Percentiles rank a stretch among this genome's conserved stretches.
Conservation (phyloP, 2,888 invertebrate genomes). For the Lingula anatina region DNA sequence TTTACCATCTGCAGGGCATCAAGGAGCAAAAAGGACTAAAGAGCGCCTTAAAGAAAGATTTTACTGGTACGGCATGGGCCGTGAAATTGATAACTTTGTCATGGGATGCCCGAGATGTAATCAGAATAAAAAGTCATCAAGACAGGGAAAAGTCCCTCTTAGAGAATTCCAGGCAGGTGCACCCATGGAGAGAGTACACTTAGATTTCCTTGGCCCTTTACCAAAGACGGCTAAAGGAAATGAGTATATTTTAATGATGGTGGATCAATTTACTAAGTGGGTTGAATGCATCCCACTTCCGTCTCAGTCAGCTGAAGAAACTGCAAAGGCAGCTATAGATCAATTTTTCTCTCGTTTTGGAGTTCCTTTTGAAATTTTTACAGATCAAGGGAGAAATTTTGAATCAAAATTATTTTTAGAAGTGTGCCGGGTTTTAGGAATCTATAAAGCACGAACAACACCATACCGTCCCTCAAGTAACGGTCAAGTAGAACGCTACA, state of each 20-base stretch:
- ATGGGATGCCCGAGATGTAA: neutral
- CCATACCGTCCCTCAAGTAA: neutral
- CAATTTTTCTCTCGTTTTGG: neutral
- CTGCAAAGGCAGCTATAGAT: too few relatives aligned
- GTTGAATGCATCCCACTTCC: neutral
- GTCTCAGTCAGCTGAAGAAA: too few relatives aligned
- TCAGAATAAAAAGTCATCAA: neutral
- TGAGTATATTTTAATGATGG: neutral
- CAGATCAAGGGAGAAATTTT: too few relatives aligned
- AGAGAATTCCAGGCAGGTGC: too few relatives aligned
- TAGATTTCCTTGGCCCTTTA: neutral
- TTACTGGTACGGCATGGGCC: too few relatives aligned
- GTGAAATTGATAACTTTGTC: neutral
- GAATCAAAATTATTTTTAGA: neutral
- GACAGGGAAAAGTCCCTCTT: too few relatives aligned
- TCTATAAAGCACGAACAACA: neutral
- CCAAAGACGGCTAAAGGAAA: neutral
- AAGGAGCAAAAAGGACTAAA: neutral
- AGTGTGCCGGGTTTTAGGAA: too few relatives aligned
- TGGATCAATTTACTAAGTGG: constrained; percentile 1
- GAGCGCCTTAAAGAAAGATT: too few relatives aligned
- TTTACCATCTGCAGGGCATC: neutral
- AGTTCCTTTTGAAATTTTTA: neutral
- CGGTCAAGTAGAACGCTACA: too few relatives aligned
- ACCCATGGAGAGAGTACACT: too few relatives aligned